phyloP scores from a whole-genome alignment of 2,888 invertebrate genomes.

The Galeruca laticollis region DNA sequence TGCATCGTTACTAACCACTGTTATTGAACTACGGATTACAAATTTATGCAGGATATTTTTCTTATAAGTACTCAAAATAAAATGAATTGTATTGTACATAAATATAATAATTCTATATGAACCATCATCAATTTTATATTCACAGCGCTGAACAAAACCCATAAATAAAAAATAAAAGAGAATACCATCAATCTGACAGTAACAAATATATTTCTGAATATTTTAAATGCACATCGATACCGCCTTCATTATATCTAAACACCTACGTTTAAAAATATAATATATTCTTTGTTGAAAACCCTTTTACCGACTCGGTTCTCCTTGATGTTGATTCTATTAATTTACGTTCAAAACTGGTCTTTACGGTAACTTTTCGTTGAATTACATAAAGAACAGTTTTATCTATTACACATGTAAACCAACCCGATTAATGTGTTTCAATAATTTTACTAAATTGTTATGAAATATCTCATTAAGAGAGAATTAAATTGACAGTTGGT shows the following conservation, averaged over 20 bases:
- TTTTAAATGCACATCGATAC: not conserved
- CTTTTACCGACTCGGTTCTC: not conserved
- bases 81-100: too few species aligned
- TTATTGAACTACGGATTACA: too few species aligned
- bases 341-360: not conserved
- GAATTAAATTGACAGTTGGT: not conserved
- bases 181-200: not conserved
- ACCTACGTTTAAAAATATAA: not conserved
- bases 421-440: not conserved
- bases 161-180: not conserved
- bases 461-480: too few species aligned
- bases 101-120: too few species aligned
- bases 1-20: too few species aligned
- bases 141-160: not conserved
- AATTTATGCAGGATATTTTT: too few species aligned
- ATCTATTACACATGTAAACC: not conserved
- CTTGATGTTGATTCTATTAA: not conserved
- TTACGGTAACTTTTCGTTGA: too few species aligned
- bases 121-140: not conserved
- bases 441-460: not conserved
- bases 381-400: not conserved
- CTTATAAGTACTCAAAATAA: too few species aligned
- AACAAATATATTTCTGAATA: not conserved
- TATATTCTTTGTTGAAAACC: conserved; percentile 3
- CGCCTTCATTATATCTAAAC: not conserved